Percentiles rank a stretch among this genome's conserved stretches.
Conservation (phyloP, 2,888 invertebrate species). For the Andrena camellia region DNA sequence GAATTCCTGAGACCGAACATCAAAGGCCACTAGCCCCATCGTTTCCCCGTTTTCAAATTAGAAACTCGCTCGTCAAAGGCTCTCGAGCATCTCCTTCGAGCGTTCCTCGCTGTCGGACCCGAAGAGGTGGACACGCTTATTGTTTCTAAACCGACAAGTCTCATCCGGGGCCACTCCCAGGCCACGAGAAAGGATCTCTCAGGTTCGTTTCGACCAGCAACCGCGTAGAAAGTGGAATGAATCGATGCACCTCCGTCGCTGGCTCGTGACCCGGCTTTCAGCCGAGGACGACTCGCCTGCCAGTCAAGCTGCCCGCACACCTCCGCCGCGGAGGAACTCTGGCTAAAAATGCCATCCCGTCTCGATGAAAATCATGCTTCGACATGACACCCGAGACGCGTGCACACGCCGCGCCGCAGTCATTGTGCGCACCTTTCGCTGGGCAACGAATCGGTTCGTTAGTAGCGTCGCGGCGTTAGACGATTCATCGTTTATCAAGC, state of each 20-base stretch:
- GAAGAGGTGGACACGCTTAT: slow-evolving; percentile 25
- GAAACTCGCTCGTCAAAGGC: slow-evolving; percentile 33
- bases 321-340: slow-evolving; percentile 7
- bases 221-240: slow-evolving; percentile 68
- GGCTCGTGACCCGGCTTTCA: slow-evolving; percentile 53
- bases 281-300: slow-evolving; percentile 38
- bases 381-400: slow-evolving; percentile 23
- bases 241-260: slow-evolving; percentile 55
- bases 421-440: slow-evolving; percentile 49
- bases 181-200: slow-evolving; percentile 35
- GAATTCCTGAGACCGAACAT: background rate
- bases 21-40: background rate
- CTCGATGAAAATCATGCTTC: slow-evolving; percentile 25
- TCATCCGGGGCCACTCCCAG: slow-evolving; percentile 50
- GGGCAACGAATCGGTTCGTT: slow-evolving; percentile 39
- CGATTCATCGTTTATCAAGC: slow-evolving; percentile 44
- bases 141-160: slow-evolving; percentile 48
- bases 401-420: background rate
- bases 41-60: slow-evolving; percentile 26
- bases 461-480: slow-evolving; percentile 19
- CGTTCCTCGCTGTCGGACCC: background rate
- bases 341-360: background rate
- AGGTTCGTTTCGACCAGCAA: slow-evolving; percentile 27
- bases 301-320: slow-evolving; percentile 23
- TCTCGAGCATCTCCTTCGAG: background rate